Evolutionary conservation across 1,140 invertebrate species (phyloP).

Genomic region (Aphelenchoides fujianensis): DNA sequence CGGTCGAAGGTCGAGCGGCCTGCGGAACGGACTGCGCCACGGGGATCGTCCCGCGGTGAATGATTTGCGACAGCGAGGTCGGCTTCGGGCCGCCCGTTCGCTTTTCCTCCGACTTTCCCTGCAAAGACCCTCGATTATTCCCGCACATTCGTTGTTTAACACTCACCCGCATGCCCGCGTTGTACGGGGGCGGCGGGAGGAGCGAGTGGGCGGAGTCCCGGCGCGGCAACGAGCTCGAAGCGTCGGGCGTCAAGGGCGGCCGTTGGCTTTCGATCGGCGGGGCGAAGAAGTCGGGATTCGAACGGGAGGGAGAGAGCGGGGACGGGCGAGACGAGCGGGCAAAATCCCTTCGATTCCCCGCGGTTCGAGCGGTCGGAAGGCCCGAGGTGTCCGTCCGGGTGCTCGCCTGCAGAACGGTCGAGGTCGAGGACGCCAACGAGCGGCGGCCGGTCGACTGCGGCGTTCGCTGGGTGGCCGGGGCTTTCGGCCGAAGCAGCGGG

Average conservation of each 20-base stretch:
- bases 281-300: conserved; percentile 1
- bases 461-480: background rate
- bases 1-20: background rate
- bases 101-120: conserved; percentile 13
- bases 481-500: background rate
- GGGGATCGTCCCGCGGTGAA: conserved; percentile 17
- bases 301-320: conserved; percentile 7
- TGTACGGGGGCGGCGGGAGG: background rate
- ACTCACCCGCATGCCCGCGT: background rate
- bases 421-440: background rate
- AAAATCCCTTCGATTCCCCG: background rate
- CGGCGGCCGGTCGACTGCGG: background rate
- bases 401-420: conserved; percentile 12
- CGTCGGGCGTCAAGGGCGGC: background rate
- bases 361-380: background rate
- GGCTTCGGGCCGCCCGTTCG: background rate
- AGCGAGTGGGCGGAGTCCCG: background rate
- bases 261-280: no score
- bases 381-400: background rate
- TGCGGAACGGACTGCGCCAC: conserved; percentile 7
- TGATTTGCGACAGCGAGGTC: conserved; percentile 2
- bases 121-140: background rate
- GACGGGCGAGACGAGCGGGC: background rate
- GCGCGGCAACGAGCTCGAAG: background rate
- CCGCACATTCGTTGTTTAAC: no score